Evolutionary conservation across 2,888 invertebrate genomes (phyloP).

Genomic region (Sesia apiformis): DNA sequence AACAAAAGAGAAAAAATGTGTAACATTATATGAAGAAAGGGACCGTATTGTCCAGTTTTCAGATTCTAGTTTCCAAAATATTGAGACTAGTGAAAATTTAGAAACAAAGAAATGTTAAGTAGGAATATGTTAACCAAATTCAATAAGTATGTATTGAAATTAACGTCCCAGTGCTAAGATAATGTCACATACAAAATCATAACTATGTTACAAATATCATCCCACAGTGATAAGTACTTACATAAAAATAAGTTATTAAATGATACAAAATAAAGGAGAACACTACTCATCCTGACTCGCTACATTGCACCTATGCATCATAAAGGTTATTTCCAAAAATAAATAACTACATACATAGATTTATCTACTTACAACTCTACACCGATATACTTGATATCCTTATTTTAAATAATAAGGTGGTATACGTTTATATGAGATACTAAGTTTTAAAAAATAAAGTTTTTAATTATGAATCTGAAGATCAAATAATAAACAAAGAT

Average conservation of each 20-base stretch:
- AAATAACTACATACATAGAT: slow-evolving; percentile 63
- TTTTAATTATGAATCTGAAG: background rate
- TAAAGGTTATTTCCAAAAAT: slow-evolving; percentile 49
- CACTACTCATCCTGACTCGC: slow-evolving; percentile 16
- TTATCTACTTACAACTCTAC: slow-evolving; percentile 16
- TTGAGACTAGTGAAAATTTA: no score
- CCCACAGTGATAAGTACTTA: background rate
- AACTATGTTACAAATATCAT: background rate
- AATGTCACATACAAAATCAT: background rate
- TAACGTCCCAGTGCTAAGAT: no score
- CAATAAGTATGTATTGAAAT: no score
- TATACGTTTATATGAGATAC: slow-evolving; percentile 36
- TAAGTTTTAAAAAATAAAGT: background rate
- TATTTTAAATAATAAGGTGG: slow-evolving; percentile 66
- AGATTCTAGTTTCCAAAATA: no score
- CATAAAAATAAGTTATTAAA: background rate
- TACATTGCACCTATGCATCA: slow-evolving; percentile 46
- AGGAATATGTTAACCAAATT: no score
- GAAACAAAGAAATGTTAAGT: no score
- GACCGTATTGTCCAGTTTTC: no score
- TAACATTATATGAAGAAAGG: no score
- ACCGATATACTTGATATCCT: slow-evolving; percentile 58
- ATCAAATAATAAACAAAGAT: no score
- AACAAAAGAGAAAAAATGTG: no score
- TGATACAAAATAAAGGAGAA: background rate